Conservation (phyloP, 2,888 invertebrate species). For the Caenorhabditis doughertyi region DNA sequence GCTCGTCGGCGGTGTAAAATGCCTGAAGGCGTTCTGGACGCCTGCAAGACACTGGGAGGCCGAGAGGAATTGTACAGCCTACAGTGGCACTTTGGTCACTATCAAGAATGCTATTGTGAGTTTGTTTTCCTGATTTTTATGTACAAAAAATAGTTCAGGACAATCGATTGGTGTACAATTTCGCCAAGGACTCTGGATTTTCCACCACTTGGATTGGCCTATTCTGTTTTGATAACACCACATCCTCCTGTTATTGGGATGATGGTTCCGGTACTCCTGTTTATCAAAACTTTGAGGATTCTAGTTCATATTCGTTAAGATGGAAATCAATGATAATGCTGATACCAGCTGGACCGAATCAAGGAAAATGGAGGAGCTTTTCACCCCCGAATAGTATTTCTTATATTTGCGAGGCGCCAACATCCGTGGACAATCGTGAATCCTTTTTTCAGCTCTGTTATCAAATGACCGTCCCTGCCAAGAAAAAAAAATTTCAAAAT, state of each 20-base stretch:
- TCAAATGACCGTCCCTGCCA: no score
- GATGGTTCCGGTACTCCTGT: background rate
- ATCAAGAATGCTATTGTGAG: constrained; percentile 29
- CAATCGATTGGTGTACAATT: background rate
- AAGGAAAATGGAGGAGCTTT: background rate
- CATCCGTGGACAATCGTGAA: background rate
- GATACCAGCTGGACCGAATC: background rate
- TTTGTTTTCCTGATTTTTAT: background rate
- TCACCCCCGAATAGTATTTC: background rate
- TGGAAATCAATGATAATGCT: no score
- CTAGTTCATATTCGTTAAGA: background rate
- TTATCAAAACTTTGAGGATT: constrained; percentile 13
- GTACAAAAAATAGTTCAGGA: constrained; percentile 12
- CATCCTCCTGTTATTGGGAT: constrained; percentile 25
- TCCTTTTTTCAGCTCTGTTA: no score
- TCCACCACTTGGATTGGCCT: background rate
- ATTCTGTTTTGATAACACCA: constrained; percentile 4
- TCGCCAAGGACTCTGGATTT: background rate
- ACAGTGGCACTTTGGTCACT: constrained; percentile 22
- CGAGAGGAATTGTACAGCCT: background rate
- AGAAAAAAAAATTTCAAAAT: no score
- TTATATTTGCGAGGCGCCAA: background rate
- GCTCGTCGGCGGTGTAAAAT: constrained; percentile 8
- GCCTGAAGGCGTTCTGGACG: background rate
- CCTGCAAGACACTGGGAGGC: constrained; percentile 1